Conservation (phyloP, 2,113 vertebrate genomes). For the Pomatostomus ruficeps region DNA sequence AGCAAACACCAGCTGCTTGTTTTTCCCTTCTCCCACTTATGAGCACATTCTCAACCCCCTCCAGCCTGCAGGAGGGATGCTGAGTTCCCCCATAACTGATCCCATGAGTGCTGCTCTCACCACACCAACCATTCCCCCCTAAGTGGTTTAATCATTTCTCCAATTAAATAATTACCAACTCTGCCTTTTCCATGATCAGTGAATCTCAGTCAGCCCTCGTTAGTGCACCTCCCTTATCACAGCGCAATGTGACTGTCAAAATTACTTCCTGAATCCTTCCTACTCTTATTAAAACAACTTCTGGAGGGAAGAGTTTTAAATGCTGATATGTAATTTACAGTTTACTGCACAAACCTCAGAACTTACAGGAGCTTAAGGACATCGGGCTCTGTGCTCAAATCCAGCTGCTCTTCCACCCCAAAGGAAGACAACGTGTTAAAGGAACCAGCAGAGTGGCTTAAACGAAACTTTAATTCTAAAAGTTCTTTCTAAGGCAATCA, state of each 20-base stretch:
- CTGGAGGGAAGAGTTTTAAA: neutral
- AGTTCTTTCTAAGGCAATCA: neutral
- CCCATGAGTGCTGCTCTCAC: neutral
- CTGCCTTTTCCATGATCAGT: neutral
- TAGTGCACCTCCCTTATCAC: neutral
- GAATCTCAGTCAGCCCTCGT: neutral
- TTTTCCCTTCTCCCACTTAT: neutral
- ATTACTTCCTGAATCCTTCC: neutral
- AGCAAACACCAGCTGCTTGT: neutral
- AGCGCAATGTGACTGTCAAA: neutral
- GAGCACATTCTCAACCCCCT: neutral
- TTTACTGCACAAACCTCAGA: neutral
- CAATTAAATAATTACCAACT: neutral
- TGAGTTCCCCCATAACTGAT: rapidly evolving
- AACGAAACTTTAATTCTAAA: neutral
- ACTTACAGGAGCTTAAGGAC: rapidly evolving
- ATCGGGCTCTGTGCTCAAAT: neutral
- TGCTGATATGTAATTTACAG: neutral
- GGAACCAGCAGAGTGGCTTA: neutral
- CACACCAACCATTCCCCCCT: neutral
- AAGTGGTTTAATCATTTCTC: neutral
- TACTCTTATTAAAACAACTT: neutral
- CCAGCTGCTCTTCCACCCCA: neutral
- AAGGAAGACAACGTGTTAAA: neutral
- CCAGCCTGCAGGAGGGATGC: neutral